Evolutionary conservation across 2,888 invertebrate genomes (phyloP), one percentile per base, ranked within the genome.

Genomic region (Galerucella pusilla): DNA sequence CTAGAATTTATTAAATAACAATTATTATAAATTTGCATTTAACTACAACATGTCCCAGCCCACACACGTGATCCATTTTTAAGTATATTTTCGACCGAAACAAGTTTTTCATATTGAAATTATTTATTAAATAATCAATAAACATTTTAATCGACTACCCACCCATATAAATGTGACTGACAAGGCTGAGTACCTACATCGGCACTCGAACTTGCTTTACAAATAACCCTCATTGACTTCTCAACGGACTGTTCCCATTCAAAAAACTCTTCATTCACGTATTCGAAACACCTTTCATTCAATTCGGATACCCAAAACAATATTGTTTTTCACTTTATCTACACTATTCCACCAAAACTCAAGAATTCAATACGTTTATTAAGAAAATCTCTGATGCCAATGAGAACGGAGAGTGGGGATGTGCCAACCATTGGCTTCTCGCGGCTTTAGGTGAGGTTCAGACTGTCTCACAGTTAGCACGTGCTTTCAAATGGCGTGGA

Each of bases 291-390:
- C 69, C 61, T 69, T 61, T 61, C 61, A 25, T 71, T 42, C 20
- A 59, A 64, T 71, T 71, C 65, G 14, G 59, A 71, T 59, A 71
- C 35, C 61, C 71, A 28, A 71, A 71, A 65, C 71, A 71, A 65
- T 71, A 65, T 49, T 71, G 20, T 49, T 35, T 35, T 35, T 11
- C 57, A 10, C 57, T 57, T 20, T 57, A 20, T 20, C 20, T 0
- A 16, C 1, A 57, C 9, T 2, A 57, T 57, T 57, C 57, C 57
- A 57, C 20, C 57, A 20, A 57, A 57, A 16, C 20, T 57, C 9
- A 57, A 14, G 1, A 12, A 49, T 5, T 14, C 14, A 14, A 54
- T 54, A 42, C 7, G 35, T 42, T 42, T 9, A 42, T 42, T 42
- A 7, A 42, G 9, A 42, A 6, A 42, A 5, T 28, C 2, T 28